phyloP scores from a whole-genome alignment of 2,797 vertebrate genomes.

The Denticeps clupeoides region DNA sequence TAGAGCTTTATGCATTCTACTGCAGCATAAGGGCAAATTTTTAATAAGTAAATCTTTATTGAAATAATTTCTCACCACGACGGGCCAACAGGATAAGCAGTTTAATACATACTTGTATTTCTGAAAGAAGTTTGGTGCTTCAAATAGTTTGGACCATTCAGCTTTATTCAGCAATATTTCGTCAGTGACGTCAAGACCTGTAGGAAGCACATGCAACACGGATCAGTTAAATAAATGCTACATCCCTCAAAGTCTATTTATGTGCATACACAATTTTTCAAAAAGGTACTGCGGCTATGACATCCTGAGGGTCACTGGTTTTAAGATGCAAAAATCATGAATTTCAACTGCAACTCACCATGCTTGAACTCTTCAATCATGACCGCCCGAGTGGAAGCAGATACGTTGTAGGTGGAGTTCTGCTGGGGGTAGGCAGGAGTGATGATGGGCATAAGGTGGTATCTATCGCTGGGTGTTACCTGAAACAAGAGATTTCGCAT shows the following conservation, averaged over 20 bases:
- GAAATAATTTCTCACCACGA: constrained; percentile 41
- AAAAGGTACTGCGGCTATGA: no score
- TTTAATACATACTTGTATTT: constrained; percentile 95
- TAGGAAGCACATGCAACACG: constrained; percentile 4
- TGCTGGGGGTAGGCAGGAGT: constrained; percentile 85
- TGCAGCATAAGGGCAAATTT: constrained; percentile 8
- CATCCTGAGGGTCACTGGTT: no score
- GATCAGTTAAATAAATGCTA: not conserved
- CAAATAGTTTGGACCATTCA: constrained; percentile 88
- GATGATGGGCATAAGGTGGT: constrained; percentile 90
- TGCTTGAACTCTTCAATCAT: constrained; percentile 83
- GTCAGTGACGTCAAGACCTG: constrained; percentile 79
- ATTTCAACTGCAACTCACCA: constrained; percentile 59
- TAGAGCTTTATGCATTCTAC: constrained; percentile 12
- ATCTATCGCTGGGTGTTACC: constrained; percentile 80
- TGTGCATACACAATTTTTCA: no score
- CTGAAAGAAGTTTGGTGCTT: constrained; percentile 87
- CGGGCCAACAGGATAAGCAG: constrained; percentile 54
- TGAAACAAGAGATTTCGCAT: constrained; percentile 32
- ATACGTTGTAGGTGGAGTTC: constrained; percentile 87
- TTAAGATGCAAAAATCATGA: no score
- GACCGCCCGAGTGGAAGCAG: constrained; percentile 73
- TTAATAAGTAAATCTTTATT: constrained; percentile 39
- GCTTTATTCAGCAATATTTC: constrained; percentile 83
- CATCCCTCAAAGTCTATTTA: no score